phyloP scores from a whole-genome alignment of 2,888 invertebrate genomes.

The Macropis europaea region DNA sequence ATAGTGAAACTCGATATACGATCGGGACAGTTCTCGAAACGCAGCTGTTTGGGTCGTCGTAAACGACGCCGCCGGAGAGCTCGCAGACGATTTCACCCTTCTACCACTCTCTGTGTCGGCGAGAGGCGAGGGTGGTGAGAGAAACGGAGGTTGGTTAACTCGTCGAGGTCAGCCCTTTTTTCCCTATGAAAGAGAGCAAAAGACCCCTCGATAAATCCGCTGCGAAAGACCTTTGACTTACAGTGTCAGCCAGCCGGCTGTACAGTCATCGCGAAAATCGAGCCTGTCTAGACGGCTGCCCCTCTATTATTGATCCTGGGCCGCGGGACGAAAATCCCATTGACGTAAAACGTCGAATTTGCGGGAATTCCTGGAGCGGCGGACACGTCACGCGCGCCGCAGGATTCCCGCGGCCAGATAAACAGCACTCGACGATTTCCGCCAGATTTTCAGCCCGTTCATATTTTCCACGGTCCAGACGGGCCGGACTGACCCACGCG shows the following conservation, averaged over 20 bases:
- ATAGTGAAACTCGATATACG: too few relatives aligned
- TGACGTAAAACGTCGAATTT: slow-evolving; percentile 65
- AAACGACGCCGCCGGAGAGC: slow-evolving; percentile 15
- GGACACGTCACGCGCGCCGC: slow-evolving; percentile 14
- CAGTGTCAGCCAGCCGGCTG: slow-evolving; percentile 48
- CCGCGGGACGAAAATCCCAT: slow-evolving; percentile 69
- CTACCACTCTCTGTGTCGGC: not conserved
- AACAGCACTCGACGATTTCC: not conserved
- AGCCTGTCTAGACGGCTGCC: slow-evolving; percentile 59
- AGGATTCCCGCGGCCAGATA: not conserved
- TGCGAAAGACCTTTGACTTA: slow-evolving; percentile 63
- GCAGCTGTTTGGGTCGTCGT: slow-evolving; percentile 38
- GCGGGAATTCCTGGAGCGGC: slow-evolving; percentile 39
- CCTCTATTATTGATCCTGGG: slow-evolving; percentile 69
- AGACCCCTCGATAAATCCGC: slow-evolving; percentile 62
- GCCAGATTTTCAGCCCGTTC: not conserved
- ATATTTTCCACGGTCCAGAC: not conserved
- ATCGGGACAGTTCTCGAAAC: slow-evolving; percentile 14
- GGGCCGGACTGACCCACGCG: too few relatives aligned
- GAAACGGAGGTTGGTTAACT: slow-evolving; percentile 22
- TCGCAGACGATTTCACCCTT: slow-evolving; percentile 2
- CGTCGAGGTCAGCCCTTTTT: slow-evolving; percentile 38
- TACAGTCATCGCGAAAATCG: slow-evolving; percentile 57
- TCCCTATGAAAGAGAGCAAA: slow-evolving; percentile 29
- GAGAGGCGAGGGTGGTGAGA: slow-evolving; percentile 1